Base-by-base conservation (phyloP, 2,888 invertebrate genomes). In the Anthrax anthrax region DNA sequence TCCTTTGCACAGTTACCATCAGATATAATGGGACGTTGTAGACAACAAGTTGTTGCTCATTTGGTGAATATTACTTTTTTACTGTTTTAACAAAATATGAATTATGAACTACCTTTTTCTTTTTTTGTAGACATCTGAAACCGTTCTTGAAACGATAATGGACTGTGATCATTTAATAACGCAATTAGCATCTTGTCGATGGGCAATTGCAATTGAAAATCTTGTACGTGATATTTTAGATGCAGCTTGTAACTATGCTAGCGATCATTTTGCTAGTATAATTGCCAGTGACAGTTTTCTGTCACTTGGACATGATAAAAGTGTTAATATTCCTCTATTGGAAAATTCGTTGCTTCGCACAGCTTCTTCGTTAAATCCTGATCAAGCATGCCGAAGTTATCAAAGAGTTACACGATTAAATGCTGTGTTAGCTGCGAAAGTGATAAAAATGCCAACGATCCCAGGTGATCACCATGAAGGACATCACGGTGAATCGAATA, bases 1-100 rank as follows among this genome's bases (percentile, higher is more conserved):
- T 80, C 84, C 4, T 95, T 95, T 67, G 85, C 90, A 1, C 80
- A 82, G 39, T 67, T 95, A 48, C 86, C 90, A 0, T 76, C 83
- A 34, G 88, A 90, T 59, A 72, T 90, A 6, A 72, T 85, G 53
- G 84, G 86, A 43, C 84, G 87, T 60, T 90, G 89, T 63, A 84
- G 82, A 54, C 83, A 84, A 59, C 85, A 88, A 59, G 84, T 84
- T 57, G 76, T 84, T 13, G 78, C 84, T 1, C 83, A 87, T 60
- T 75, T 89, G 74, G 78, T 78, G 62, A 65, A 65, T 56, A 17
- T 39, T 23, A 16, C 6, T 37, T 37, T 32, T 2, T 32, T 32
- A 12, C 12, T 29, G 12, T 12, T 32, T 32, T 5, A 1, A 8
- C 23, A 9, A 27, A 27, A 1, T 32, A 32, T 23, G 8, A 8